Conservation (phyloP, 2,888 invertebrate genomes). For the Eugnorisma glareosa region DNA sequence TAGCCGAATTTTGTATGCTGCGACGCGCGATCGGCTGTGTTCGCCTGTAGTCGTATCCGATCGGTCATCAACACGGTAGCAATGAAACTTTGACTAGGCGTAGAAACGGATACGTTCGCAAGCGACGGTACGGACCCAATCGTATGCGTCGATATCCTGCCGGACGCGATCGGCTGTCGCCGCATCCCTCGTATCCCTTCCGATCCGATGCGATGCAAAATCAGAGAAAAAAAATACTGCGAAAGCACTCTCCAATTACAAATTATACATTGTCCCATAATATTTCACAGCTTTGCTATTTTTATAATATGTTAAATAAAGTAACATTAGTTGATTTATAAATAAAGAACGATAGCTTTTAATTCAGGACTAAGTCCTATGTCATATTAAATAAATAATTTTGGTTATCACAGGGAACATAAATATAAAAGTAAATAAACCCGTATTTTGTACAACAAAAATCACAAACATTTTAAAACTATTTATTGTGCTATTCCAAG, state of each 20-base stretch:
- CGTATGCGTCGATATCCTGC: no score
- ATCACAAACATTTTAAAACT: conserved; percentile 26
- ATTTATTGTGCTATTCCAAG: conserved; percentile 8
- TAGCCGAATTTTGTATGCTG: no score
- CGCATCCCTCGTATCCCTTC: no score
- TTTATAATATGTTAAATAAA: neutral
- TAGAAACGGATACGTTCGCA: no score
- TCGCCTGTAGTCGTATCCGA: no score
- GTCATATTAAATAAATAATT: conserved; percentile 10
- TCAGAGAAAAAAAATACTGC: neutral
- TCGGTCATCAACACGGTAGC: no score
- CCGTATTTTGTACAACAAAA: conserved; percentile 36
- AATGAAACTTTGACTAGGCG: no score
- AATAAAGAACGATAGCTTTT: neutral
- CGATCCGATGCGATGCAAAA: neutral
- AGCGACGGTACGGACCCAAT: no score
- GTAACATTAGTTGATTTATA: conserved; percentile 1
- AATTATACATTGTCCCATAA: conserved; percentile 9
- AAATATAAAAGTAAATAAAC: conserved; percentile 29
- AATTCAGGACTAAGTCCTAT: conserved; percentile 11
- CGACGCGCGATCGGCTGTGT: no score
- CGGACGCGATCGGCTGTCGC: no score
- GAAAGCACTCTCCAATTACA: neutral
- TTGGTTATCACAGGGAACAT: conserved; percentile 49
- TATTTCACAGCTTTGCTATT: neutral